These are phyloP conservation scores for Pangasius djambal DNA, from an alignment of 2,797 vertebrate genomes.

Conservation along the genomic window DNA sequence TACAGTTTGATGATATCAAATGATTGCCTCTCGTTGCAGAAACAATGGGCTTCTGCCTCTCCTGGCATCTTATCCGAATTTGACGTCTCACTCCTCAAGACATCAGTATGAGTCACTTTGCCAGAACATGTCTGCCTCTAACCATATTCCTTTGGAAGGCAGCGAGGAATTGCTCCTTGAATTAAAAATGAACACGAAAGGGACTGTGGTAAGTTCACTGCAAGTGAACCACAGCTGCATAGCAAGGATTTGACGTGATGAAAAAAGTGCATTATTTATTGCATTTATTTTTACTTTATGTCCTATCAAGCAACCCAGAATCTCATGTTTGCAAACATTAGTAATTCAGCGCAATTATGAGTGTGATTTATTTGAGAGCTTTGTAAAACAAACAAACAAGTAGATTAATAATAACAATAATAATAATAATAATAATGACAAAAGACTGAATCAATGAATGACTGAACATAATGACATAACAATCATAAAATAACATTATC, in stretches of 20 bases:
- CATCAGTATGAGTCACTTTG: constrained; percentile 56
- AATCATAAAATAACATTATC: neutral
- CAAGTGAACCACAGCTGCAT: neutral
- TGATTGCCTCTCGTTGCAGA: constrained; percentile 69
- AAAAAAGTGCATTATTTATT: neutral
- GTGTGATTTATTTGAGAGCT: neutral
- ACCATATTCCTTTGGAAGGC: constrained; percentile 47
- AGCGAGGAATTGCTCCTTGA: constrained; percentile 35
- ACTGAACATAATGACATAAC: no score
- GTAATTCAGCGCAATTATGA: neutral
- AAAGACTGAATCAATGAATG: no score
- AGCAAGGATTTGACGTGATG: neutral
- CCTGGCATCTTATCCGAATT: constrained; percentile 53
- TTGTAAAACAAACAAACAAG: no score
- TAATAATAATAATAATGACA: neutral
- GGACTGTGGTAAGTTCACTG: constrained; percentile 29
- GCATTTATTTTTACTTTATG: constrained; percentile 12
- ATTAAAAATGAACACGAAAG: constrained; percentile 49
- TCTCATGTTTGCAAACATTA: neutral
- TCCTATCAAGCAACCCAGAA: neutral
- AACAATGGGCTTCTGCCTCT: constrained; percentile 65
- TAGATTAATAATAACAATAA: neutral
- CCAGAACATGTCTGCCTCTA: constrained; percentile 51
- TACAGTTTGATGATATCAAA: constrained; percentile 75
- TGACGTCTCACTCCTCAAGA: constrained; percentile 52